These are phyloP conservation scores for Ophioninae sp. DNA, from an alignment of 2,888 invertebrate species.

Conservation along the genomic window DNA sequence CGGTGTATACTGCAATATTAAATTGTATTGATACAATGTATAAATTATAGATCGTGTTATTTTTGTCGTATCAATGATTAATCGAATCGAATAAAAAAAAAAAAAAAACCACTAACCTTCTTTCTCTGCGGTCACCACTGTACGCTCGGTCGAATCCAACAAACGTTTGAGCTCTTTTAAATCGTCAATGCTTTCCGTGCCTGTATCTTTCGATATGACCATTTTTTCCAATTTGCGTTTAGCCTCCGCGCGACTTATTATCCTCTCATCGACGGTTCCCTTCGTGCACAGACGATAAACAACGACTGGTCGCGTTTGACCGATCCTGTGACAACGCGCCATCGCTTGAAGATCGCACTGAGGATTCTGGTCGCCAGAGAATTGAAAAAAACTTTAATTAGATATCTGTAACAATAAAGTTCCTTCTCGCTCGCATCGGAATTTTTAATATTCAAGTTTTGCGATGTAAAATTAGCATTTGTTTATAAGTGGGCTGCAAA, in stretches of 20 bases:
- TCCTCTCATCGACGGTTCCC: slow-evolving; percentile 86
- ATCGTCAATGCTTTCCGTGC: slow-evolving; percentile 47
- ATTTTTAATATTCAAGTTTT: too few relatives aligned
- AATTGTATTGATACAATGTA: not conserved
- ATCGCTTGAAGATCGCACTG: slow-evolving; percentile 87
- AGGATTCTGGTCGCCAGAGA: slow-evolving; percentile 83
- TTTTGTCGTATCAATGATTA: not conserved
- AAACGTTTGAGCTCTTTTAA: slow-evolving; percentile 71
- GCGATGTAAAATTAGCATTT: too few relatives aligned
- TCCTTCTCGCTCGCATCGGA: too few relatives aligned
- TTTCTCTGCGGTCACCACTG: slow-evolving; percentile 68
- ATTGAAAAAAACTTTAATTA: not conserved
- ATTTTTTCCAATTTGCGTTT: slow-evolving; percentile 87
- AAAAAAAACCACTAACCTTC: slow-evolving; percentile 73
- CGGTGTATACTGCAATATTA: slow-evolving; percentile 78
- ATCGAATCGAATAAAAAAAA: not conserved
- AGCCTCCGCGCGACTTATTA: slow-evolving; percentile 83
- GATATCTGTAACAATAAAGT: too few relatives aligned
- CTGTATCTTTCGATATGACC: slow-evolving; percentile 81
- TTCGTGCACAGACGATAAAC: slow-evolving; percentile 85
- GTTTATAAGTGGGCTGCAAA: too few relatives aligned
- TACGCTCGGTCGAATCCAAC: slow-evolving; percentile 71
- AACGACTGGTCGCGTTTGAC: slow-evolving; percentile 87
- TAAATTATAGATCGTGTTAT: not conserved
- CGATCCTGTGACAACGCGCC: slow-evolving; percentile 88